A percentile compares a stretch with the other conserved stretches of the same genome.
Conservation (phyloP, 1,140 invertebrate genomes). For the Coenobita brevimanus region DNA sequence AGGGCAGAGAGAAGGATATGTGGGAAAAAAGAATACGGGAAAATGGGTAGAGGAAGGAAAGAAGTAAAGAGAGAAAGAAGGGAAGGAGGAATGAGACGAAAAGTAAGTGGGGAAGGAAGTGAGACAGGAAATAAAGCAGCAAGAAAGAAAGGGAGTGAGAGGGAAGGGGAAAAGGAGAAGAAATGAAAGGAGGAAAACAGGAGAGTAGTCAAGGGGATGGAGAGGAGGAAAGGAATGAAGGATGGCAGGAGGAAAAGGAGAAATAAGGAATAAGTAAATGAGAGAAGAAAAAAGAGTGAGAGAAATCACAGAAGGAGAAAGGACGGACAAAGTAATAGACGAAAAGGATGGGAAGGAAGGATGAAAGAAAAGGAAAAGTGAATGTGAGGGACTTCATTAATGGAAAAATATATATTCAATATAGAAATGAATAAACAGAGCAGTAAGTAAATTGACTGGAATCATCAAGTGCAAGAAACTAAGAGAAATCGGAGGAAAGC, state of each 20-base stretch:
- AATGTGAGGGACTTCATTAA: too few species aligned
- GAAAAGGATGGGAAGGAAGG: not conserved
- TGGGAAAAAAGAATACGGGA: too few species aligned
- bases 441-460: too few species aligned
- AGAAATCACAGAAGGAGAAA: not conserved
- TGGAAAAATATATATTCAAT: too few species aligned
- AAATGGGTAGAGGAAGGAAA: not conserved
- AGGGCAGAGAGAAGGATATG: too few species aligned
- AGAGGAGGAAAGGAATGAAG: slow-evolving; percentile 14
- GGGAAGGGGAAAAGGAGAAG: slow-evolving; percentile 11
- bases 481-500: too few species aligned
- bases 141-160: not conserved
- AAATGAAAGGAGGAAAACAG: not conserved
- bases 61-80: not conserved
- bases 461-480: too few species aligned
- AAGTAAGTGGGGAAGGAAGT: not conserved
- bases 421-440: too few species aligned
- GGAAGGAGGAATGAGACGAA: not conserved
- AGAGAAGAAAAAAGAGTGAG: not conserved
- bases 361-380: not conserved
- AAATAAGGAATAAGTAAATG: not conserved
- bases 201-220: not conserved
- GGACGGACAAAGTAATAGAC: not conserved
- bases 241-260: too few species aligned
- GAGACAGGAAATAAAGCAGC: too few species aligned